Percentiles rank a stretch among this genome's conserved stretches.
These are phyloP conservation scores for Monodelphis domestica DNA, from an alignment of 2,797 vertebrate genomes.

Conservation along the genomic window DNA sequence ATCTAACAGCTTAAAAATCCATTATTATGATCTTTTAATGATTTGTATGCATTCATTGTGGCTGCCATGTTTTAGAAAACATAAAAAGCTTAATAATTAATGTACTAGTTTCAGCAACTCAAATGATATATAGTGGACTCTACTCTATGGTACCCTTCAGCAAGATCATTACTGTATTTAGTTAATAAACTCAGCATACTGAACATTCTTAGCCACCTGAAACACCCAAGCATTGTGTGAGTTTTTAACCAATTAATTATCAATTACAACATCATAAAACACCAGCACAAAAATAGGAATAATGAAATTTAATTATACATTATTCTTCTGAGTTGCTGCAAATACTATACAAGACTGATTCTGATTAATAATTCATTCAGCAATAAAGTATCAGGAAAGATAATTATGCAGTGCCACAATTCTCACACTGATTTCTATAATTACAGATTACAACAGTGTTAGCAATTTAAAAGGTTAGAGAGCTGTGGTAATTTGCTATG, in stretches of 20 bases:
- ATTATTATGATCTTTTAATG: slow-evolving; percentile 80
- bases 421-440: slow-evolving; percentile 90
- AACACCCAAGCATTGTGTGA: slow-evolving; percentile 83
- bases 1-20: slow-evolving; percentile 80
- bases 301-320: slow-evolving; percentile 90
- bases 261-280: slow-evolving; percentile 90
- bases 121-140: slow-evolving; percentile 77
- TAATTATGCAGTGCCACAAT: slow-evolving; percentile 89
- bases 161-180: slow-evolving; percentile 82
- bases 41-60: slow-evolving; percentile 68
- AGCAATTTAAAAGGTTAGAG: slow-evolving; percentile 90
- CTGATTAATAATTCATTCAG: slow-evolving; percentile 92
- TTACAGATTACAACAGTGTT: slow-evolving; percentile 90
- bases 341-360: slow-evolving; percentile 90
- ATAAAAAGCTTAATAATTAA: slow-evolving; percentile 86
- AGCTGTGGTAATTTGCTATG: slow-evolving; percentile 88
- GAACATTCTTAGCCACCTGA: slow-evolving; percentile 84
- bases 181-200: slow-evolving; percentile 84
- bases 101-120: slow-evolving; percentile 83
- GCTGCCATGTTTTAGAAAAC: slow-evolving; percentile 82
- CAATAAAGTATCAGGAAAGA: slow-evolving; percentile 89
- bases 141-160: slow-evolving; percentile 81
- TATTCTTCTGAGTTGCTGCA: slow-evolving; percentile 87
- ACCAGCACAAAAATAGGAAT: slow-evolving; percentile 88
- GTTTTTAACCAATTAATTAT: slow-evolving; percentile 90